Evolutionary conservation across 2,797 vertebrate species (phyloP), one percentile per base, ranked within the genome.

Genomic region (Dallia pectoralis): DNA sequence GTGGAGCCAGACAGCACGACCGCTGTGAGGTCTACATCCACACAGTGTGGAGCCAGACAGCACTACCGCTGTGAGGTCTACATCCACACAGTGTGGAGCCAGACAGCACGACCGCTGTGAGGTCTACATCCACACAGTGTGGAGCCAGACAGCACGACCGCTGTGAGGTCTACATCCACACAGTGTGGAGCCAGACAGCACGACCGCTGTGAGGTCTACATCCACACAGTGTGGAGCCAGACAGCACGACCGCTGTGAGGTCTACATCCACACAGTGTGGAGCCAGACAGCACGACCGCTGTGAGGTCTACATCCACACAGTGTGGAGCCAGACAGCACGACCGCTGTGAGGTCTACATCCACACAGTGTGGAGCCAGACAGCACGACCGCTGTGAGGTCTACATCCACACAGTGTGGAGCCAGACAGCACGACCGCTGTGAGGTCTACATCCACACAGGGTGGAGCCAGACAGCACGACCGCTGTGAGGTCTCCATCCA

Each of bases 271-370:
- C n/a, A n/a, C n/a, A n/a, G n/a, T n/a, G n/a, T n/a, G n/a, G n/a
- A n/a, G 64, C 25, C 75, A 75, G 40, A 76, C 75, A 79, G 76
- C 69, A 73, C 84, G 72, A 75, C 70, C 67, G 9, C 36, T 40
- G 36, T 40, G 36, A 40, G 36, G 6, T 40, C 36, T 40, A 5
- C 36, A 40, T 40, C 36, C 9, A n/a, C n/a, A n/a, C n/a, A n/a
- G n/a, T n/a, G n/a, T n/a, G n/a, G n/a, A n/a, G 64, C 25, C 75
- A 75, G 40, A 76, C 75, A 79, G 76, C 69, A 73, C 84, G 72
- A 75, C 70, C 67, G 9, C 36, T 40, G 36, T 40, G 36, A 40
- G 36, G 6, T 40, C 36, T 40, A 5, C 36, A 40, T 40, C 36
- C 9, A n/a, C n/a, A n/a, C n/a, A n/a, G n/a, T n/a, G n/a, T n/a